Conservation (phyloP, 1,140 invertebrate genomes). For the Atopsyche davidsoni region DNA sequence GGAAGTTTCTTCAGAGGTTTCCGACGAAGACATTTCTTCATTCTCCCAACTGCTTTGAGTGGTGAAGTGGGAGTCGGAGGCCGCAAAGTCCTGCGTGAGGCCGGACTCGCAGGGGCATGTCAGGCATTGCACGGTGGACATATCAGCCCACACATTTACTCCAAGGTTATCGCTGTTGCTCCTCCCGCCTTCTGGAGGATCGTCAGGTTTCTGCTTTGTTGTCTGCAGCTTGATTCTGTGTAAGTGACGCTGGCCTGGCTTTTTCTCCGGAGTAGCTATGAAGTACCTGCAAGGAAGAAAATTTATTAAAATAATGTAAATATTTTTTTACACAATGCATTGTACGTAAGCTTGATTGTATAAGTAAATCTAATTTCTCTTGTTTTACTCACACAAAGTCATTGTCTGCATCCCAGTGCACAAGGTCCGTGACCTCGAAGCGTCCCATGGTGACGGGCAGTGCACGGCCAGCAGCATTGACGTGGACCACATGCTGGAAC, state of each 20-base stretch:
- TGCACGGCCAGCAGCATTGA: conserved; percentile 31
- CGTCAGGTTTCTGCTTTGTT: conserved; percentile 25
- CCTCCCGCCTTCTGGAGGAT: not conserved
- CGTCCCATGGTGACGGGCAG: conserved; percentile 56
- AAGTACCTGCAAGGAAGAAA: conserved; percentile 40
- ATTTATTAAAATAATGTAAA: no score
- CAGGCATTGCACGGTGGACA: conserved; percentile 35
- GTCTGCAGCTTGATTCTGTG: conserved; percentile 54
- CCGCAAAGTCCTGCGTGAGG: conserved; percentile 6
- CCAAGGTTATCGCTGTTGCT: conserved; percentile 15
- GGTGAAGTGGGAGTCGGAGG: not conserved
- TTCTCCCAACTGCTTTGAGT: no score
- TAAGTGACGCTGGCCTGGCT: conserved; percentile 65
- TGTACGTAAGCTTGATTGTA: no score
- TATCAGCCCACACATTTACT: conserved; percentile 35
- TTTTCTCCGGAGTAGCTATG: conserved; percentile 63
- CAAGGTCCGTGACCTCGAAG: conserved; percentile 60
- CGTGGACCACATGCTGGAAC: conserved; percentile 45
- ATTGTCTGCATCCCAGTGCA: conserved; percentile 60
- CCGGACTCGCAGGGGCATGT: conserved; percentile 39
- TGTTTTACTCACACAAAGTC: conserved; percentile 54
- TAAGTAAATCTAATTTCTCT: no score
- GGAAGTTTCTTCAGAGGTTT: not conserved
- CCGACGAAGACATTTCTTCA: not conserved
- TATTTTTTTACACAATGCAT: no score